phyloP scores from a whole-genome alignment of 2,797 vertebrate species.

The Arctocebus calabarensis region DNA sequence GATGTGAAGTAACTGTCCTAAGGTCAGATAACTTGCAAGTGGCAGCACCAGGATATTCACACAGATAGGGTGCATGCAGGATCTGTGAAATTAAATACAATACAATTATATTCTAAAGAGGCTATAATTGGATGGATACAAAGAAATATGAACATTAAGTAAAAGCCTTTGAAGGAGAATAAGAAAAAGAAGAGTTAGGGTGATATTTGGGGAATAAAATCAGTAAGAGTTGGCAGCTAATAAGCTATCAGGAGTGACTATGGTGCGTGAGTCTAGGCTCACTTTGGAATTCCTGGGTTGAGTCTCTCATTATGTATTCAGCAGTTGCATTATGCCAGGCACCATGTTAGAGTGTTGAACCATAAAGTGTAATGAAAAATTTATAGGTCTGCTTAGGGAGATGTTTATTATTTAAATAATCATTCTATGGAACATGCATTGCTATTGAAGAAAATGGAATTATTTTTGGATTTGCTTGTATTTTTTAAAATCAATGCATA shows the following conservation, averaged over 20 bases:
- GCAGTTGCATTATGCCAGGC: neutral
- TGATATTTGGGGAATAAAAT: neutral
- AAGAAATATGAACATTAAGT: slow-evolving; percentile 24
- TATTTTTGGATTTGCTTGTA: neutral
- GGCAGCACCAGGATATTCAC: neutral
- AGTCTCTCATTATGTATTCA: neutral
- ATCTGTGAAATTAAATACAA: neutral
- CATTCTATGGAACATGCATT: neutral
- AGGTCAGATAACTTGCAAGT: neutral
- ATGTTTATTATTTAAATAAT: slow-evolving; percentile 7
- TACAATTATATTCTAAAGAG: neutral
- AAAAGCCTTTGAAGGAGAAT: neutral
- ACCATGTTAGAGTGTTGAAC: neutral
- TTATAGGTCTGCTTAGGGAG: neutral
- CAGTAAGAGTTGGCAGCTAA: neutral
- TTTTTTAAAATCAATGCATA: neutral
- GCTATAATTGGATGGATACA: neutral
- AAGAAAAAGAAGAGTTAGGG: neutral
- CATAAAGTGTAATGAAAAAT: neutral
- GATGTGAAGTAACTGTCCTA: neutral
- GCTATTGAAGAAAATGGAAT: neutral
- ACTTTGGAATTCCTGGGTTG: neutral
- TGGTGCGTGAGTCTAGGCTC: neutral
- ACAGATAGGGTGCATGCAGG: neutral
- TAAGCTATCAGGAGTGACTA: neutral